Conservation (phyloP, 2,888 invertebrate genomes). For the Chrysomela aeneicollis region DNA sequence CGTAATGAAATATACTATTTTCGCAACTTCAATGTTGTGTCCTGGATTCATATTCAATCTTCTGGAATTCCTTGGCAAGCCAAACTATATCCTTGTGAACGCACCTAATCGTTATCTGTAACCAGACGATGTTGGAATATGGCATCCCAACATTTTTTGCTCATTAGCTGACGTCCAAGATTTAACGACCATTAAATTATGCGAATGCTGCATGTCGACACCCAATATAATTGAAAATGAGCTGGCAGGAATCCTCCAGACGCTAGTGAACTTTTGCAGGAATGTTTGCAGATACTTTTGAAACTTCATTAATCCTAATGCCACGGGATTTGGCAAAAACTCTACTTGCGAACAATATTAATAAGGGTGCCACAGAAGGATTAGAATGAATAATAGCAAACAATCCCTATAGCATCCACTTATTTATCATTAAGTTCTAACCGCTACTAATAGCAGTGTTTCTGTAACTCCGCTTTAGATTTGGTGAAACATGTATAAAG, state of each 20-base stretch:
- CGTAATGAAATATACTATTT: too few species aligned
- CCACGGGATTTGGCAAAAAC: conserved; percentile 29
- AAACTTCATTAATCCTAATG: conserved; percentile 31
- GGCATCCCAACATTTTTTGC: too few species aligned
- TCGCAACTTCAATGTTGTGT: too few species aligned
- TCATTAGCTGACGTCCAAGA: conserved; percentile 13
- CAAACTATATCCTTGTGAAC: too few species aligned
- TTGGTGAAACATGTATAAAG: background rate
- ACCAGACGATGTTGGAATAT: too few species aligned
- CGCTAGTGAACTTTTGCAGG: conserved; percentile 16
- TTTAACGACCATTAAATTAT: conserved; percentile 10
- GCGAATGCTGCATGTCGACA: conserved; percentile 7
- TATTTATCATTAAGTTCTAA: conserved; percentile 40
- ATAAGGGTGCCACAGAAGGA: conserved; percentile 32
- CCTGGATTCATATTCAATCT: too few species aligned
- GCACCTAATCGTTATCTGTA: too few species aligned
- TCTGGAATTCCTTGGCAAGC: too few species aligned
- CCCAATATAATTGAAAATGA: conserved; percentile 18
- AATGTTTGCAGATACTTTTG: conserved; percentile 25
- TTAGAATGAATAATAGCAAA: conserved; percentile 34
- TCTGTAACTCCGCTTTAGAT: conserved; percentile 28
- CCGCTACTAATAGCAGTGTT: conserved; percentile 31
- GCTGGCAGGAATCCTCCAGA: background rate
- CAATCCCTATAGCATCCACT: conserved; percentile 35
- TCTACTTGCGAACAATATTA: conserved; percentile 27